Evolutionary conservation across 2,113 vertebrate genomes (phyloP), one percentile per base, ranked within the genome.

Genomic region (Hypomesus transpacificus): DNA sequence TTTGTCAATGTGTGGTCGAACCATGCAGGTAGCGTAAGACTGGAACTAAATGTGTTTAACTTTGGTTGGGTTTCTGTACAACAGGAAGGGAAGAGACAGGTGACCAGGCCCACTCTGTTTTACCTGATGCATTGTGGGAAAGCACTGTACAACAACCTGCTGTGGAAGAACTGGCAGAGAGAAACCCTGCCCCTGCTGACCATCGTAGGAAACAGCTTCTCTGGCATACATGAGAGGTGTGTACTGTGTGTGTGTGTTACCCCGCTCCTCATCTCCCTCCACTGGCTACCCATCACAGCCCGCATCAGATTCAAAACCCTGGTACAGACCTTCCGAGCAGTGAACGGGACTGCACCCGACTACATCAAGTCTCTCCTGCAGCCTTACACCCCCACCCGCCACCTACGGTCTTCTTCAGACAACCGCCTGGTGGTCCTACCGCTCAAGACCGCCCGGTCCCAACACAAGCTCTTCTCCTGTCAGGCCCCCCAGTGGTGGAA

Each of bases 101-200:
- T 88, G 0, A 86, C 77, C 0, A 80, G 86, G 8, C 92, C 91
- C 71, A 95, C 96, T 0, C 39, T 99, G 28, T 98, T 97, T 50
- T 98, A 96, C 86, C 92, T 99, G 89, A 91, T 92, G 67, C 97
- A 99, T 84, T 99, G 97, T 22, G 97, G 97, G 17, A 97, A 98
- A 5, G 97, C 97, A 0, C 70, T 99, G 17, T 98, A 98, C 87
- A 99, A 99, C 89, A 99, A 99, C 69, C 88, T 99, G 0, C 83
- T 99, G 0, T 99, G 97, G 97, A 94, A 87, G 34, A 99, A 99
- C 89, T 99, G 97, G 97, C 91, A 90, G 0, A 16, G 21, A 0
- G 86, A 58, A 0, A 77, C 84, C 1, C 92, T 99, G 0, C 87
- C 94, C 70, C 88, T 78, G 16, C 72, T 93, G 54, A 77, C 91